Percentiles rank a stretch among this genome's conserved stretches.
Evolutionary conservation across 1,140 invertebrate species (phyloP).

Genomic region (Whitmania pigra): DNA sequence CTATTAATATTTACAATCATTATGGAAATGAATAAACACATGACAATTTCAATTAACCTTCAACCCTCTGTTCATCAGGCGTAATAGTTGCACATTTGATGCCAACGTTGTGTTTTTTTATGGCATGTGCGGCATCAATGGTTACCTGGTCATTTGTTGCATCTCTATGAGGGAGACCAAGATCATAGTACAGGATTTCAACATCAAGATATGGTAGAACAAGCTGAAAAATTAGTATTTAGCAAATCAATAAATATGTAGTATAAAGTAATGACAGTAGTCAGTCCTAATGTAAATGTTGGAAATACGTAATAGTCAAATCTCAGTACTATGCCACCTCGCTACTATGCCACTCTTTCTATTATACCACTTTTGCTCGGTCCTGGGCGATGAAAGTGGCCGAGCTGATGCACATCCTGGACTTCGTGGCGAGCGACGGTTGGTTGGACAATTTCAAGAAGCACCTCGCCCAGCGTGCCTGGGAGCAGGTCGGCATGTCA

Average conservation of each 20-base stretch:
- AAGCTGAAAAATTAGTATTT: conserved; percentile 45
- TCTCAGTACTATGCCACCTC: too few relatives aligned
- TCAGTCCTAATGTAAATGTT: too few relatives aligned
- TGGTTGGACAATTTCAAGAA: too few relatives aligned
- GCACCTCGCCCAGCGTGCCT: too few relatives aligned
- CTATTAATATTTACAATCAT: conserved; percentile 42
- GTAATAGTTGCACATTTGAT: conserved; percentile 99
- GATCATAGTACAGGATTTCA: conserved; percentile 84
- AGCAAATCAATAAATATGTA: not conserved
- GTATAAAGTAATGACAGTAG: not conserved
- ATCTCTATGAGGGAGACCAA: conserved; percentile 89
- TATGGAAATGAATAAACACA: too few relatives aligned
- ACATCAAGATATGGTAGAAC: conserved; percentile 93
- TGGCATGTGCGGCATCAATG: conserved; percentile 87
- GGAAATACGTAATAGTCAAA: too few relatives aligned
- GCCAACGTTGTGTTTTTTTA: conserved; percentile 93
- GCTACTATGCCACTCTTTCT: too few relatives aligned
- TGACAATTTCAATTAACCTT: conserved; percentile 49
- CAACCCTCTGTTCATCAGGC: conserved; percentile 79
- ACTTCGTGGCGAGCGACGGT: too few relatives aligned
- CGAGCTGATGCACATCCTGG: too few relatives aligned
- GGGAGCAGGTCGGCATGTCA: too few relatives aligned
- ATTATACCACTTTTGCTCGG: too few relatives aligned
- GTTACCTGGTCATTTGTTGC: conserved; percentile 89
- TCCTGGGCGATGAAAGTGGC: too few relatives aligned